Conservation (phyloP, 2,113 vertebrate genomes). For the Gopherus evgoodei region DNA sequence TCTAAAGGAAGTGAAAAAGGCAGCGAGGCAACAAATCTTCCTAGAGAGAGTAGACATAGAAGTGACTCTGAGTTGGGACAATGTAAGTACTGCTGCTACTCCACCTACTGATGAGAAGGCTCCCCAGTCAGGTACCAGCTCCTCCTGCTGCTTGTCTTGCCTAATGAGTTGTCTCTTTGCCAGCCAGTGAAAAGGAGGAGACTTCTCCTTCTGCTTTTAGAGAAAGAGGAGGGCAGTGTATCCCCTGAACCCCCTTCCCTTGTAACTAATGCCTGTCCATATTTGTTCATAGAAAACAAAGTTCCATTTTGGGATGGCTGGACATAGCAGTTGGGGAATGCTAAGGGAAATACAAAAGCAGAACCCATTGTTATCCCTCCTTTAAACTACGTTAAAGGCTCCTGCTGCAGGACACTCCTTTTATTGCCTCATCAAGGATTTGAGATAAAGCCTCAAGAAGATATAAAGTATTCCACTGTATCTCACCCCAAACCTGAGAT, state of each 20-base stretch:
- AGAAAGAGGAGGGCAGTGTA: not conserved
- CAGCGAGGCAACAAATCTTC: not conserved
- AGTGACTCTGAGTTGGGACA: not conserved
- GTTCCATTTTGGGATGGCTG: conserved; percentile 28
- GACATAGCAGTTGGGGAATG: not conserved
- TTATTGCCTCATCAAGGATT: conserved; percentile 11
- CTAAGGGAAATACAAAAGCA: not conserved
- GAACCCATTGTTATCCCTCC: not conserved
- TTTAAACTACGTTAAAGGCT: conserved; percentile 33
- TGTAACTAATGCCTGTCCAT: conserved; percentile 28
- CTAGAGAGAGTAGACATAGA: not conserved
- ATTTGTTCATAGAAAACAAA: conserved; percentile 36
- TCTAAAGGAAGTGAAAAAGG: not conserved
- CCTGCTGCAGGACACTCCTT: not conserved
- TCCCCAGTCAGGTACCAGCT: not conserved
- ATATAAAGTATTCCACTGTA: conserved; percentile 33
- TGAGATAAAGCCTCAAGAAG: conserved; percentile 32
- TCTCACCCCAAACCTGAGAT: conserved; percentile 26
- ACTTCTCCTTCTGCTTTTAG: conserved; percentile 1
- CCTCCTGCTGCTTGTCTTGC: not conserved
- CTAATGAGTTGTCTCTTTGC: not conserved
- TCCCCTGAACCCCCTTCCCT: not conserved
- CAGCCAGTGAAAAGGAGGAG: conserved; percentile 54
- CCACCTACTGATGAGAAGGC: not conserved
- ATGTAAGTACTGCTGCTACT: not conserved